Evolutionary conservation across 2,113 vertebrate genomes (phyloP).

Genomic region (Misgurnus anguillicaudatus): DNA sequence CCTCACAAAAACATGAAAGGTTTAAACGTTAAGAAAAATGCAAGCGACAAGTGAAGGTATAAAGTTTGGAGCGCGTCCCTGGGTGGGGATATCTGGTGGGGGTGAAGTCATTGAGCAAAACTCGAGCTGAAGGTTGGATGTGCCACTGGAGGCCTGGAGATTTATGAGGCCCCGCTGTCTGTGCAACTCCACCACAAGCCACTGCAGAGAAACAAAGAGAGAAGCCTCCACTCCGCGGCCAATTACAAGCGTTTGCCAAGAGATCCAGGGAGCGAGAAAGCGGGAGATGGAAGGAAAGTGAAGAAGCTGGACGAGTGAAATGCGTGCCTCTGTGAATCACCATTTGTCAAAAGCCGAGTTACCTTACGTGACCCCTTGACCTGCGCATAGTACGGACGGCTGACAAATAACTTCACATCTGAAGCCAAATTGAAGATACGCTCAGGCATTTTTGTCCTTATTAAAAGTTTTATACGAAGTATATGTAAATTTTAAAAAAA

Average conservation of each 20-base stretch:
- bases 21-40: slow-evolving; percentile 18
- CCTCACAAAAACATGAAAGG: slow-evolving; percentile 18
- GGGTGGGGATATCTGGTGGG: slow-evolving; percentile 48
- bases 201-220: slow-evolving; percentile 72
- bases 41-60: slow-evolving; percentile 40
- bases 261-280: slow-evolving; percentile 45
- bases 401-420: background rate
- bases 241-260: slow-evolving; percentile 65
- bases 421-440: background rate
- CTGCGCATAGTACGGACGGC: background rate
- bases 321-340: slow-evolving; percentile 3
- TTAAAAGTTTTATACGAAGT: background rate
- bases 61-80: slow-evolving; percentile 41
- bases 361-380: background rate
- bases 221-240: slow-evolving; percentile 67
- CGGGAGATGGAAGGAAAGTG: slow-evolving; percentile 20
- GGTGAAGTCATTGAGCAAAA: slow-evolving; percentile 67
- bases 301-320: slow-evolving; percentile 25
- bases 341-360: background rate
- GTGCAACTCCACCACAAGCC: slow-evolving; percentile 70
- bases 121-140: slow-evolving; percentile 66
- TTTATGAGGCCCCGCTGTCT: slow-evolving; percentile 72
- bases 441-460: no score
- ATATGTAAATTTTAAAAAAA: no score
- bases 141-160: slow-evolving; percentile 67